These are phyloP conservation scores for Margaritifera margaritifera DNA, from an alignment of 2,888 invertebrate species.

Conservation along the genomic window DNA sequence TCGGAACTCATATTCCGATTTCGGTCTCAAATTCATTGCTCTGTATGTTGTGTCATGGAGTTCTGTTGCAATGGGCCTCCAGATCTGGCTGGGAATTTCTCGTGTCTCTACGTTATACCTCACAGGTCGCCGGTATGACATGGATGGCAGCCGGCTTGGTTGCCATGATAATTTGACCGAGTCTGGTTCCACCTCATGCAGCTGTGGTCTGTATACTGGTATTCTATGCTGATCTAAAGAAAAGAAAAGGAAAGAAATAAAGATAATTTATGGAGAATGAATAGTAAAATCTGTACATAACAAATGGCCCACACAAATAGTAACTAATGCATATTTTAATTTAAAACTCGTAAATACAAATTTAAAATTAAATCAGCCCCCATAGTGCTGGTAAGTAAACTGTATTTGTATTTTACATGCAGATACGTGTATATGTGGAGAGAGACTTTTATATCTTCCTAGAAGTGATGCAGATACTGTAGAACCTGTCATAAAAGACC, in stretches of 20 bases:
- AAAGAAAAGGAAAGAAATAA: slow-evolving; percentile 6
- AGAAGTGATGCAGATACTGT: too few species aligned
- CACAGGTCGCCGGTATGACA: slow-evolving; percentile 15
- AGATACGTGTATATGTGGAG: too few species aligned
- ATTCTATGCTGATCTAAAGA: slow-evolving; percentile 47
- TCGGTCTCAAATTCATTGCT: slow-evolving; percentile 81
- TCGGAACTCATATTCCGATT: slow-evolving; percentile 95
- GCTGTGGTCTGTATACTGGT: slow-evolving; percentile 60
- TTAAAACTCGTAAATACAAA: too few species aligned
- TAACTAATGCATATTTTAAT: too few species aligned
- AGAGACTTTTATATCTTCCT: too few species aligned
- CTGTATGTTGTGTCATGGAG: slow-evolving; percentile 52
- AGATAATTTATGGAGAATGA: too few species aligned
- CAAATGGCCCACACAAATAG: too few species aligned
- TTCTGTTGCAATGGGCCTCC: slow-evolving; percentile 50
- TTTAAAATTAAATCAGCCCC: too few species aligned
- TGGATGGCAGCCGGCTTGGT: slow-evolving; percentile 43
- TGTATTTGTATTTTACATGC: too few species aligned
- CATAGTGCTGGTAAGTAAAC: too few species aligned
- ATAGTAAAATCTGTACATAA: too few species aligned
- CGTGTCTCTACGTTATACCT: slow-evolving; percentile 50
- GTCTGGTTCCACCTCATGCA: slow-evolving; percentile 59
- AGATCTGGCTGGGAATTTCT: slow-evolving; percentile 54
- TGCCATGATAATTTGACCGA: slow-evolving; percentile 64
- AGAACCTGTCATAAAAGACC: too few species aligned